These are phyloP conservation scores for Hirudinaria manillensis DNA, from an alignment of 2,888 invertebrate species.

Conservation along the genomic window DNA sequence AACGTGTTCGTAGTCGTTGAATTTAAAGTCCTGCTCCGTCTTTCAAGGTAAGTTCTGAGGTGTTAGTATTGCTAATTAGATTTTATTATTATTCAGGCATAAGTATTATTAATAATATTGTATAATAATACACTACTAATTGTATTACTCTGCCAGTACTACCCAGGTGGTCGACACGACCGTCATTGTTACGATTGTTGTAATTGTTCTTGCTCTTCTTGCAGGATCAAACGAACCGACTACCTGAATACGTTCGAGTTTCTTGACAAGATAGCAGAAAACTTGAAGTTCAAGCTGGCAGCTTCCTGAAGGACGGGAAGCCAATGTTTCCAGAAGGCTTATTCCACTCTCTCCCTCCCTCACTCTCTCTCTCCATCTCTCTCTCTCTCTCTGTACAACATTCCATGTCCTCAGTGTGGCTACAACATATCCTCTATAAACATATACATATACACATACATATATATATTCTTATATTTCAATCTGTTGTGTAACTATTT, in stretches of 20 bases:
- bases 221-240: conserved; percentile 66
- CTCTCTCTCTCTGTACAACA: background rate
- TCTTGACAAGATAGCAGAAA: conserved; percentile 86
- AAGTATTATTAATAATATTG: too few species aligned
- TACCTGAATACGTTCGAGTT: conserved; percentile 96
- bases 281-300: conserved; percentile 58
- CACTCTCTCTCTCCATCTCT: background rate
- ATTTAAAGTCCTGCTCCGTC: too few species aligned
- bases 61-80: too few species aligned
- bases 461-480: background rate
- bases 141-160: too few species aligned
- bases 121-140: too few species aligned
- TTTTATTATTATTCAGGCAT: too few species aligned
- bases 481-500: background rate
- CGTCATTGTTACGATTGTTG: too few species aligned
- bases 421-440: background rate
- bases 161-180: too few species aligned
- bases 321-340: background rate
- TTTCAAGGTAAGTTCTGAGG: too few species aligned
- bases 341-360: background rate
- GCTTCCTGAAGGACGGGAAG: background rate
- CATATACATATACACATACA: background rate
- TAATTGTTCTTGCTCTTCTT: conserved; percentile 32
- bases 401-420: background rate
- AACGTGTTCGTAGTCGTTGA: too few species aligned